Evolutionary conservation across 1,140 invertebrate species (phyloP).

Genomic region (Drosophila sturtevanti): DNA sequence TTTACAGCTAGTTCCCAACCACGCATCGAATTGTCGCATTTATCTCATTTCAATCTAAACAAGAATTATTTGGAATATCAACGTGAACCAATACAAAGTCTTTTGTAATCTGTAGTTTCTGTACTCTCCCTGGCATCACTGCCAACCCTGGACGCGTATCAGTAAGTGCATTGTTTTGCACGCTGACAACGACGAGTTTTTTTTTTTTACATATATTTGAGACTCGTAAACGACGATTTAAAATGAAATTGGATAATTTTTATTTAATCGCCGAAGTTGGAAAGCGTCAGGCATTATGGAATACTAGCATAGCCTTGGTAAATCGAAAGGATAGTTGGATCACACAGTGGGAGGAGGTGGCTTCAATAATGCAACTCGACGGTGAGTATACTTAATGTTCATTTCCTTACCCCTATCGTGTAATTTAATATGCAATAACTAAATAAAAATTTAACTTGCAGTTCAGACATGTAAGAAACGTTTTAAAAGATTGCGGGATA

Average conservation of each 20-base stretch:
- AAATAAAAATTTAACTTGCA: conserved; percentile 8
- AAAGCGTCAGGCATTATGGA: conserved; percentile 54
- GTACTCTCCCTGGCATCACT: neutral
- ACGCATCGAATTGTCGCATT: neutral
- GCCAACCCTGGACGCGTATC: neutral
- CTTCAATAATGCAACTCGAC: conserved; percentile 42
- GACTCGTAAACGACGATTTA: neutral
- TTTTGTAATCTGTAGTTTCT: neutral
- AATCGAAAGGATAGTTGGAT: conserved; percentile 48
- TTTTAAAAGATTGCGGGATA: conserved; percentile 58
- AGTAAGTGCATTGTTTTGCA: conserved; percentile 43
- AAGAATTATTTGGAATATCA: neutral
- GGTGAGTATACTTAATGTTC: conserved; percentile 31
- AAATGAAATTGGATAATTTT: conserved; percentile 60
- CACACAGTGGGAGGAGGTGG: conserved; percentile 47
- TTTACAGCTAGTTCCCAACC: neutral
- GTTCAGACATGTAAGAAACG: conserved; percentile 54
- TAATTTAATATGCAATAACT: conserved; percentile 16
- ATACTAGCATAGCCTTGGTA: conserved; percentile 41
- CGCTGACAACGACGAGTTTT: conserved; percentile 13
- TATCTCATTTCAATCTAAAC: neutral
- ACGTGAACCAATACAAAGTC: neutral
- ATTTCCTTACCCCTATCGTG: neutral
- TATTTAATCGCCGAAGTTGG: conserved; percentile 53
- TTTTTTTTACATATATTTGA: neutral